Percentiles rank a stretch among this genome's conserved stretches.
phyloP scores from a whole-genome alignment of 1,140 invertebrate species.

The Frieseomelitta varia region DNA sequence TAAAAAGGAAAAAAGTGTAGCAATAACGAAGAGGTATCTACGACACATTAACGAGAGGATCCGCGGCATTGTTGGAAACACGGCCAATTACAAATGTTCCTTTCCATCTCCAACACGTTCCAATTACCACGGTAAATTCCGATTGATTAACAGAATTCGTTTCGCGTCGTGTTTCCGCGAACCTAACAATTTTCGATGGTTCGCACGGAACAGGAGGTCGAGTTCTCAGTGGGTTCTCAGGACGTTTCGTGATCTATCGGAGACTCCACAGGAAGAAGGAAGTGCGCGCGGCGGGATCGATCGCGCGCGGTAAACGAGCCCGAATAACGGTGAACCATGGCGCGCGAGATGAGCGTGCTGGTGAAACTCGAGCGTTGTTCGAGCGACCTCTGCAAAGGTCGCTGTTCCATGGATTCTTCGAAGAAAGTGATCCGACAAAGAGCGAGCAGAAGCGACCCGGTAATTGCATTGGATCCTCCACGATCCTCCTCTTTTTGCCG shows the following conservation, averaged over 20 bases:
- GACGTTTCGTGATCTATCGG: conserved; percentile 1
- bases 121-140: not conserved
- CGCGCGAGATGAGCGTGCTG: conserved; percentile 48
- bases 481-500: not conserved
- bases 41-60: not conserved
- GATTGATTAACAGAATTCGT: conserved; percentile 3
- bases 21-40: no score
- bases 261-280: conserved; percentile 53
- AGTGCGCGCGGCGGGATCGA: conserved; percentile 41
- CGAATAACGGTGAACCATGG: conserved; percentile 37
- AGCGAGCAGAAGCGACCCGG: conserved; percentile 8
- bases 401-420: conserved; percentile 61
- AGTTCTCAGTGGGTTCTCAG: conserved; percentile 30
- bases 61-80: not conserved
- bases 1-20: no score
- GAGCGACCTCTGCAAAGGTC: conserved; percentile 78
- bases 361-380: conserved; percentile 77
- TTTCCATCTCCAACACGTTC: not conserved
- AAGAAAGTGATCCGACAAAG: conserved; percentile 75
- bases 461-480: not conserved
- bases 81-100: not conserved
- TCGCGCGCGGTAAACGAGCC: conserved; percentile 26
- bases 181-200: not conserved
- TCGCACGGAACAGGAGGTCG: conserved; percentile 8
- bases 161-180: conserved; percentile 17